Conservation (phyloP, 2,888 invertebrate species). For the Cheilosia vulpina region DNA sequence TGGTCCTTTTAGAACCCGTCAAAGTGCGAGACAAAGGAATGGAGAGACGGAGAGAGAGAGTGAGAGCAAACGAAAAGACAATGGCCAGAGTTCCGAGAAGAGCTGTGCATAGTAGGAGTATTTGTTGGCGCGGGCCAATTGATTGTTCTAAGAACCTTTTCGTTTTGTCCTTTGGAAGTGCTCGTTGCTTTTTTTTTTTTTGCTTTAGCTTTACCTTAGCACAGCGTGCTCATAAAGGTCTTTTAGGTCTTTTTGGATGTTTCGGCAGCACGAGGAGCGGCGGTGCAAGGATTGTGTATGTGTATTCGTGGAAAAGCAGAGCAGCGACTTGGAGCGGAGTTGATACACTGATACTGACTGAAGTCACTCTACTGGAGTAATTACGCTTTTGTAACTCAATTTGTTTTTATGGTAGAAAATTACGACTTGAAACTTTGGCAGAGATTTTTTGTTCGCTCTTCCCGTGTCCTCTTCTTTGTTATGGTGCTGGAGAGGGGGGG, state of each 20-base stretch:
- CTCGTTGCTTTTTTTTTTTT: slow-evolving; percentile 25
- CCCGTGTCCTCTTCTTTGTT: slow-evolving; percentile 40
- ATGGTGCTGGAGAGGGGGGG: neutral
- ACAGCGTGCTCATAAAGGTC: slow-evolving; percentile 22
- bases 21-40: slow-evolving; percentile 36
- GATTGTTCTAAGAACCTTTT: slow-evolving; percentile 69
- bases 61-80: slow-evolving; percentile 29
- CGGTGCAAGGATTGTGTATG: slow-evolving; percentile 6
- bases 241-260: slow-evolving; percentile 28
- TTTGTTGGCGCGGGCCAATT: slow-evolving; percentile 58
- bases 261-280: neutral
- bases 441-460: slow-evolving; percentile 55
- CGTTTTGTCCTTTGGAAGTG: slow-evolving; percentile 44
- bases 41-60: neutral
- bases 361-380: slow-evolving; percentile 70
- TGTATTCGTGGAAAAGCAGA: slow-evolving; percentile 14
- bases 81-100: slow-evolving; percentile 24
- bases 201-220: slow-evolving; percentile 28
- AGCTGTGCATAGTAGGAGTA: slow-evolving; percentile 23
- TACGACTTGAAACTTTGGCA: slow-evolving; percentile 68
- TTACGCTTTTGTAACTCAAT: slow-evolving; percentile 75
- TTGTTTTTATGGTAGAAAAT: slow-evolving; percentile 70
- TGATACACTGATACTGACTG: slow-evolving; percentile 62
- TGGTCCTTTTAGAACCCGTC: slow-evolving; percentile 36
- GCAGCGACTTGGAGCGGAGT: slow-evolving; percentile 35